phyloP scores from a whole-genome alignment of 2,113 vertebrate genomes.

The Caloenas nicobarica region DNA sequence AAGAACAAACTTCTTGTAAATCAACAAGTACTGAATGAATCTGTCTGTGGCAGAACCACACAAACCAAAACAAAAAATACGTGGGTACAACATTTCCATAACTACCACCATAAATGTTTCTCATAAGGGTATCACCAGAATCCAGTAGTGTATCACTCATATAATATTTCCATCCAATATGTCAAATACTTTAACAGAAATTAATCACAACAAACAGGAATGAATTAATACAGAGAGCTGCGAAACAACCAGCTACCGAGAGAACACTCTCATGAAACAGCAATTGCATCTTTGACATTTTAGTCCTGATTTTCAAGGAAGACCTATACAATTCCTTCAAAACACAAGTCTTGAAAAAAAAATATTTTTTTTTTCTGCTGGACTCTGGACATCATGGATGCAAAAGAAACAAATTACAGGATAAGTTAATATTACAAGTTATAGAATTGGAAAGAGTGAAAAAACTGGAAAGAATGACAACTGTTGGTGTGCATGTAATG shows the following conservation, averaged over 20 bases:
- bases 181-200: neutral
- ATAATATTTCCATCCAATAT: neutral
- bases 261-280: neutral
- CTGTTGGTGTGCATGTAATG: neutral
- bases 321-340: neutral
- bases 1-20: neutral
- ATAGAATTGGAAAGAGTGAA: neutral
- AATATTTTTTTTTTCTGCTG: neutral
- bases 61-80: neutral
- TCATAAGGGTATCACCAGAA: neutral
- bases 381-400: neutral
- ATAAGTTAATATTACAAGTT: neutral
- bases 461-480: neutral
- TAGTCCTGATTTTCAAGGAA: neutral
- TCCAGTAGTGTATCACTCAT: neutral
- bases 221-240: neutral
- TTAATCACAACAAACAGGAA: neutral
- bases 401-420: neutral
- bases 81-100: rapidly evolving
- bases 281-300: neutral
- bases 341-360: neutral
- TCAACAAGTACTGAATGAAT: neutral
- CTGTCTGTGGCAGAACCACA: neutral
- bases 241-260: neutral
- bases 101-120: neutral